Percentiles rank a stretch among this genome's conserved stretches.
Conservation (phyloP, 2,888 invertebrate species). For the Pteria penguin region DNA sequence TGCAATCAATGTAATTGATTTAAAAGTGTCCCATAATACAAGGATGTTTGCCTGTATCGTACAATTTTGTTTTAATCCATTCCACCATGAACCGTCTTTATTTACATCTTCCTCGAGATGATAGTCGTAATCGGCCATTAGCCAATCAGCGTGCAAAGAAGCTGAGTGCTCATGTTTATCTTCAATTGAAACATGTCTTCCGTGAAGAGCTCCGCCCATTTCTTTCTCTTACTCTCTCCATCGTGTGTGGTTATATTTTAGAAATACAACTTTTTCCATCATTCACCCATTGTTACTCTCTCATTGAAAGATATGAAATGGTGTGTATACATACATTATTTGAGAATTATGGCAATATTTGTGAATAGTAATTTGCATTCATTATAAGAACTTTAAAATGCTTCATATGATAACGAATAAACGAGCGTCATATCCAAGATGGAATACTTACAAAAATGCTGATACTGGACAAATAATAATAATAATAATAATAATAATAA, state of each 20-base stretch:
- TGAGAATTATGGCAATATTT: too few relatives aligned
- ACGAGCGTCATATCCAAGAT: too few relatives aligned
- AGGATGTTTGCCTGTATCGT: background rate
- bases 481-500: too few relatives aligned
- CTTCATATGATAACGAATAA: too few relatives aligned
- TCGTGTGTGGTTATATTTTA: background rate
- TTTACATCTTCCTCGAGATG: conserved; percentile 17
- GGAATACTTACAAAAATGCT: too few relatives aligned
- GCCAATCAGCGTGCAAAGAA: conserved; percentile 14
- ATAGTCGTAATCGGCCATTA: conserved; percentile 1
- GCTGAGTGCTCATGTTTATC: conserved; percentile 14
- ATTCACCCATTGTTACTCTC: background rate
- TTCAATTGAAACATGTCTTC: background rate
- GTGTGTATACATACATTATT: too few relatives aligned
- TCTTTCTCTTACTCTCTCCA: background rate
- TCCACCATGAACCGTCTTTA: conserved; percentile 9
- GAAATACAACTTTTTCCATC: background rate
- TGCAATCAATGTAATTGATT: background rate
- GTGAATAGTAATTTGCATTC: too few relatives aligned
- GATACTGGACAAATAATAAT: too few relatives aligned
- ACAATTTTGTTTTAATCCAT: background rate
- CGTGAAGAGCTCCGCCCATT: background rate
- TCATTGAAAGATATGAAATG: too few relatives aligned
- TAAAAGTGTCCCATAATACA: background rate
- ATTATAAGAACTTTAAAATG: too few relatives aligned